phyloP scores from a whole-genome alignment of 2,797 vertebrate genomes.

The Sebastes hopkinsi region DNA sequence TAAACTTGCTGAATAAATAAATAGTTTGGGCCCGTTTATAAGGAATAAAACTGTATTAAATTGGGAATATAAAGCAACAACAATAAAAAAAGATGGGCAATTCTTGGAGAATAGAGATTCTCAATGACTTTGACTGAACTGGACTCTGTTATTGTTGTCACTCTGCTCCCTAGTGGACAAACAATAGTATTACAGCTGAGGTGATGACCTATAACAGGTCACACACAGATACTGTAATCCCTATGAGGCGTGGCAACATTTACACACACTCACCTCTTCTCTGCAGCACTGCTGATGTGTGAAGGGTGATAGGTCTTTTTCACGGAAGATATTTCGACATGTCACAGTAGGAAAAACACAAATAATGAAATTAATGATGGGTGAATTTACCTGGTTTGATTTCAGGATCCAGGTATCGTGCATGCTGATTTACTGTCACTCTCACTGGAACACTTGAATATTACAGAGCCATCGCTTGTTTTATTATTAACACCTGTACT shows the following conservation, averaged over 20 bases:
- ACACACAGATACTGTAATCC: background rate
- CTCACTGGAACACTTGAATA: no score
- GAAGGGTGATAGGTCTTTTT: background rate
- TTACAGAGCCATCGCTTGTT: no score
- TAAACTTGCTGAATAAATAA: background rate
- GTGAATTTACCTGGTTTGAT: no score
- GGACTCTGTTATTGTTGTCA: background rate
- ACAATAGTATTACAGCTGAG: background rate
- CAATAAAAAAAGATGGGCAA: background rate
- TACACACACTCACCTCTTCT: background rate
- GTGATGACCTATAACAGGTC: background rate
- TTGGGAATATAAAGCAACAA: background rate
- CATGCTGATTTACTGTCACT: no score
- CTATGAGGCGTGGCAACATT: background rate
- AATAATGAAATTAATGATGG: no score
- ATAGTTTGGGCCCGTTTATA: background rate
- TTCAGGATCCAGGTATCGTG: no score
- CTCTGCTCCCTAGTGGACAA: conserved; percentile 46
- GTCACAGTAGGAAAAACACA: no score
- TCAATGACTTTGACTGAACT: background rate
- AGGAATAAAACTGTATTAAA: background rate
- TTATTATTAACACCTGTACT: no score
- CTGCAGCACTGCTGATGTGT: background rate
- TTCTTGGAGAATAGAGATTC: background rate
- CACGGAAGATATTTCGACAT: no score